Evolutionary conservation across 2,888 invertebrate genomes (phyloP).

Genomic region (Hemithea aestivaria): DNA sequence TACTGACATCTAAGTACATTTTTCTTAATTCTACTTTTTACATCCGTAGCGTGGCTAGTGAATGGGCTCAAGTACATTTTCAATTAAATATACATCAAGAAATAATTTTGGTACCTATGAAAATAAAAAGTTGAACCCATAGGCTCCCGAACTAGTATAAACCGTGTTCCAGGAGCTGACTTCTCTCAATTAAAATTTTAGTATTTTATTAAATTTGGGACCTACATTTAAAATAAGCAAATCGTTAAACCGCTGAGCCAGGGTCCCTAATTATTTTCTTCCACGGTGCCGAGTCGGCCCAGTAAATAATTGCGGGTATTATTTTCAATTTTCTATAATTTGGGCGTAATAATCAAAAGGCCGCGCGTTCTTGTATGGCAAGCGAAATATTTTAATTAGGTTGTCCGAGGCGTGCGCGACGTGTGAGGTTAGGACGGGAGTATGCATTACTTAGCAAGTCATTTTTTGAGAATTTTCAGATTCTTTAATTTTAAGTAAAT

Average conservation of each 20-base stretch:
- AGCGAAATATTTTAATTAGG: constrained; percentile 75
- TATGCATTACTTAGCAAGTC: constrained; percentile 24
- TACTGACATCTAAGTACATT: too few species aligned
- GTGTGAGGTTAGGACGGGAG: constrained; percentile 25
- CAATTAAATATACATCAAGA: too few species aligned
- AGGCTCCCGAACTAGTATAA: too few species aligned
- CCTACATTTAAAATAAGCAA: constrained; percentile 4
- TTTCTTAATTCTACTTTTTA: too few species aligned
- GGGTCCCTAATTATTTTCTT: constrained; percentile 51
- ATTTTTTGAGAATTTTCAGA: neutral
- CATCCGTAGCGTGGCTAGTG: too few species aligned
- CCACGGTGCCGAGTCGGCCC: constrained; percentile 20
- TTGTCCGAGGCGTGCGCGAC: constrained; percentile 41
- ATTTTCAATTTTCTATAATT: constrained; percentile 18
- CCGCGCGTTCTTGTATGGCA: constrained; percentile 25
- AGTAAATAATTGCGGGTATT: constrained; percentile 19
- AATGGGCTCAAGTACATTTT: too few species aligned
- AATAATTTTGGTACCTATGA: too few species aligned
- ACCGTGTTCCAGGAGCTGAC: too few species aligned
- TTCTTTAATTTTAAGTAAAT: too few species aligned
- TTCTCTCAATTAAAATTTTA: too few species aligned
- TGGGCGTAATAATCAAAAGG: constrained; percentile 18
- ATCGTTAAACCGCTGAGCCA: constrained; percentile 28
- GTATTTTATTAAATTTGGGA: too few species aligned
- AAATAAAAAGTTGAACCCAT: too few species aligned